Evolutionary conservation across 2,797 vertebrate species (phyloP).

Genomic region (Poecilia picta): DNA sequence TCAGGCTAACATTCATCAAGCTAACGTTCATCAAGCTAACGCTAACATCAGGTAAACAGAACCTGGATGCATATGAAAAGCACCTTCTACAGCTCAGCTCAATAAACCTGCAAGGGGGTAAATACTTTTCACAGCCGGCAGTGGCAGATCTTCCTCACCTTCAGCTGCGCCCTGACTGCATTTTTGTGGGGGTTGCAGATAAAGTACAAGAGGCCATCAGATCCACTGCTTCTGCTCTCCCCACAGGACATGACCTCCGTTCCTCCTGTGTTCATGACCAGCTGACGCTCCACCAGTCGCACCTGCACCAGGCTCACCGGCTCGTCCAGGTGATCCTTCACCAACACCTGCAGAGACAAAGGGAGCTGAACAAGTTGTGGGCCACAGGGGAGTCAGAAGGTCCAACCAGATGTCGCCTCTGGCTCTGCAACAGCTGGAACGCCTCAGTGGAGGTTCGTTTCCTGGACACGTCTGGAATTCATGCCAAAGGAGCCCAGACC

Average conservation of each 20-base stretch:
- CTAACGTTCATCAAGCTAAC: no score
- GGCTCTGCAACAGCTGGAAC: background rate
- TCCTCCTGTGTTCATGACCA: constrained; percentile 35
- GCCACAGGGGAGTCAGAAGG: background rate
- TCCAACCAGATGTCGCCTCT: background rate
- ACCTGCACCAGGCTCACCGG: constrained; percentile 73
- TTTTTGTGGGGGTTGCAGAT: constrained; percentile 78
- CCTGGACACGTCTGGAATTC: background rate
- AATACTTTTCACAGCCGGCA: background rate
- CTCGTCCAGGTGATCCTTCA: constrained; percentile 83
- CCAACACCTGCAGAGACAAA: constrained; percentile 80
- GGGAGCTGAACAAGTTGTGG: background rate
- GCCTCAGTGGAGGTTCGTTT: background rate
- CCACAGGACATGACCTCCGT: constrained; percentile 21
- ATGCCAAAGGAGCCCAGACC: background rate
- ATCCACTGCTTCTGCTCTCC: background rate
- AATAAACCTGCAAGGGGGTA: background rate
- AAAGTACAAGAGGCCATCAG: constrained; percentile 83
- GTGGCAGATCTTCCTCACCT: constrained; percentile 63
- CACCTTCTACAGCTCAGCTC: background rate
- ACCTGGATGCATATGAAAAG: background rate
- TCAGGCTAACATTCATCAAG: no score
- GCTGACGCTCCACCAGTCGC: constrained; percentile 62
- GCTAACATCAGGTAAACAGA: background rate
- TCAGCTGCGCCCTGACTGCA: constrained; percentile 66